Percentiles rank a stretch among this genome's conserved stretches.
These are phyloP conservation scores for Nebria ingens DNA, from an alignment of 1,140 invertebrate genomes.

Conservation along the genomic window DNA sequence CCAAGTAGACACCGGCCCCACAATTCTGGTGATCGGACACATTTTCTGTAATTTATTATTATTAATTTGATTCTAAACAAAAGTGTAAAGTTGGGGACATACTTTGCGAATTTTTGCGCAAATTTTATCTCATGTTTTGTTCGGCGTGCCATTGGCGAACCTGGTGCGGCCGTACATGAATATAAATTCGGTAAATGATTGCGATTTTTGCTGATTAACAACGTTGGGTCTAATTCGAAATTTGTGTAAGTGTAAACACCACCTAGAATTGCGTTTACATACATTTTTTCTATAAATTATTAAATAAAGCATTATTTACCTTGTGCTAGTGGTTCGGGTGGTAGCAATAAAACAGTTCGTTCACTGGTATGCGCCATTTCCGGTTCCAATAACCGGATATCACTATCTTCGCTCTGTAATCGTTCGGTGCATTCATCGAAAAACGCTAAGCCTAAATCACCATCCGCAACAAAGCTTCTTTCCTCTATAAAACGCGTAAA, in stretches of 20 bases:
- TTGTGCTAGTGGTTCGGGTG: conserved; percentile 66
- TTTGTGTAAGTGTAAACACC: conserved; percentile 40
- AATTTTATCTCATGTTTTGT: conserved; percentile 92
- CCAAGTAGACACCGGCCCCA: conserved; percentile 88
- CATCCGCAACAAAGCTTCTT: conserved; percentile 94
- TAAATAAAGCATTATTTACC: too few species aligned
- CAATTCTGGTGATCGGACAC: conserved; percentile 49
- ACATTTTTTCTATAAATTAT: not conserved
- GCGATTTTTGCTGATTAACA: conserved; percentile 35
- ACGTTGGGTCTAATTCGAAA: conserved; percentile 41
- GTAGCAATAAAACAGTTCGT: conserved; percentile 88
- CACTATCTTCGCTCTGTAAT: conserved; percentile 45
- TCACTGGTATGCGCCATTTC: conserved; percentile 58
- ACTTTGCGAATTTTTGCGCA: conserved; percentile 72
- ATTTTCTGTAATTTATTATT: conserved; percentile 25
- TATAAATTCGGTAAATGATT: conserved; percentile 34
- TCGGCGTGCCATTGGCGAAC: conserved; percentile 80
- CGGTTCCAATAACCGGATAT: conserved; percentile 58
- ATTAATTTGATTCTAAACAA: conserved; percentile 2
- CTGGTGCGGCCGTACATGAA: conserved; percentile 47
- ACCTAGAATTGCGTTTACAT: conserved; percentile 34
- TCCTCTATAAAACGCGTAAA: conserved; percentile 99
- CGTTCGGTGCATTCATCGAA: conserved; percentile 95
- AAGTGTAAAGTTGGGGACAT: conserved; percentile 3
- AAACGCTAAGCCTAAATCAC: conserved; percentile 87